phyloP scores from a whole-genome alignment of 2,797 vertebrate species.

The Thunnus albacares region DNA sequence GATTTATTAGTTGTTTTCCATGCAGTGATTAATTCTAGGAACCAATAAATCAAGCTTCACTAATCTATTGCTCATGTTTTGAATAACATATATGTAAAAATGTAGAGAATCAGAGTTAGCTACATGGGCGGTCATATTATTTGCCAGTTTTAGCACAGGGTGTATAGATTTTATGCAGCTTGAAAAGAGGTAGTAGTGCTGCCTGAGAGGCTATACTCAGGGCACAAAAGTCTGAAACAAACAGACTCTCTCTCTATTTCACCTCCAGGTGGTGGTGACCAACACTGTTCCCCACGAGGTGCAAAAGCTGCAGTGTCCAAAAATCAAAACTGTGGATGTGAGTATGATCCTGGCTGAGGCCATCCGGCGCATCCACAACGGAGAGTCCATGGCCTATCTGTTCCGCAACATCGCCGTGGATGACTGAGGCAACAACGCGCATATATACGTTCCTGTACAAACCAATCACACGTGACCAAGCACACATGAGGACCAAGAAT shows the following conservation, averaged over 20 bases:
- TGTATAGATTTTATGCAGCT: neutral
- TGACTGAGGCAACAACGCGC: slow-evolving; percentile 84
- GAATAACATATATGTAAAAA: neutral
- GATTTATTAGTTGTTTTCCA: neutral
- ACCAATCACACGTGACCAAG: slow-evolving; percentile 10
- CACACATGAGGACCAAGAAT: slow-evolving; percentile 39
- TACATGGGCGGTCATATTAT: neutral
- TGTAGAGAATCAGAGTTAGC: neutral
- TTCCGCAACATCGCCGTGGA: slow-evolving; percentile 97
- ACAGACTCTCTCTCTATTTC: neutral
- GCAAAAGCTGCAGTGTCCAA: slow-evolving; percentile 96
- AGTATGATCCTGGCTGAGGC: slow-evolving; percentile 96
- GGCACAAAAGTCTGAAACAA: neutral
- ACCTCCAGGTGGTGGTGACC: slow-evolving; percentile 93
- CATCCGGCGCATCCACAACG: slow-evolving; percentile 94
- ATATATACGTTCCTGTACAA: slow-evolving; percentile 37
- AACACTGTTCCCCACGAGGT: slow-evolving; percentile 96
- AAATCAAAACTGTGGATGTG: slow-evolving; percentile 97
- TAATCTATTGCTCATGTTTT: neutral
- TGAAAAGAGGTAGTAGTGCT: neutral
- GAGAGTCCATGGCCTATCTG: slow-evolving; percentile 97
- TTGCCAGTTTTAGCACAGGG: neutral
- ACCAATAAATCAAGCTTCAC: neutral
- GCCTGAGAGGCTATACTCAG: neutral
- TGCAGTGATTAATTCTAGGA: neutral